phyloP scores from a whole-genome alignment of 2,113 vertebrate species.

The Cynoglossus semilaevis region DNA sequence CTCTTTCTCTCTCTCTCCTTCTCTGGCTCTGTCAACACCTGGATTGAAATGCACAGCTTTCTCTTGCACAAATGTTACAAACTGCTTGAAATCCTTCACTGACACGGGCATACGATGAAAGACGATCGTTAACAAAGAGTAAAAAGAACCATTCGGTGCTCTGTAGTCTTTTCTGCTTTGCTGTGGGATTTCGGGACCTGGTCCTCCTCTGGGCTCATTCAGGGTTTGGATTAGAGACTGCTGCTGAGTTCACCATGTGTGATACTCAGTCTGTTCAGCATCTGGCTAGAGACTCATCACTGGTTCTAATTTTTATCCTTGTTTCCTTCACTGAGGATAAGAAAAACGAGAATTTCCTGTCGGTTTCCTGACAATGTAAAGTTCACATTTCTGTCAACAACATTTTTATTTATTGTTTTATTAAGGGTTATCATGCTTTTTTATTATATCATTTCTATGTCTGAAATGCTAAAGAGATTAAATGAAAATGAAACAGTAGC shows the following conservation, averaged over 20 bases:
- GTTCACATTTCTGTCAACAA: too few species aligned
- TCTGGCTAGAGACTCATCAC: constrained; percentile 50
- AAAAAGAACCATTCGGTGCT: constrained; percentile 33
- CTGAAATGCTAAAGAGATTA: too few species aligned
- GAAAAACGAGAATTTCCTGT: background rate
- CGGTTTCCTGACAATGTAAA: background rate
- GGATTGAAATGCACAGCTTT: constrained; percentile 2
- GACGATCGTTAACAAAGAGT: constrained; percentile 36
- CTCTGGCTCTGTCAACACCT: constrained; percentile 12
- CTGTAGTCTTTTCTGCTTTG: constrained; percentile 30
- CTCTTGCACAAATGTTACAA: constrained; percentile 1
- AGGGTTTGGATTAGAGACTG: constrained; percentile 60
- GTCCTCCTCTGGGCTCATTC: constrained; percentile 63
- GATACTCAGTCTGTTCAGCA: constrained; percentile 58
- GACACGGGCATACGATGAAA: constrained; percentile 36
- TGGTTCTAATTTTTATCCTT: constrained; percentile 32
- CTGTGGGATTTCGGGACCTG: constrained; percentile 49
- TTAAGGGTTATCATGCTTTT: too few species aligned
- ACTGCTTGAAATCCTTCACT: background rate
- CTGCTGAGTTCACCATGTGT: constrained; percentile 50
- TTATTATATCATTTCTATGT: too few species aligned
- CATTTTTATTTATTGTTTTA: too few species aligned
- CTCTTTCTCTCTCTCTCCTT: constrained; percentile 1
- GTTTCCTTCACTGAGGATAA: constrained; percentile 10
- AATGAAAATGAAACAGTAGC: too few species aligned